Percentiles rank a stretch among this genome's conserved stretches.
These are phyloP conservation scores for Hyperoodon ampullatus DNA, from an alignment of 2,113 vertebrate species.

Conservation along the genomic window DNA sequence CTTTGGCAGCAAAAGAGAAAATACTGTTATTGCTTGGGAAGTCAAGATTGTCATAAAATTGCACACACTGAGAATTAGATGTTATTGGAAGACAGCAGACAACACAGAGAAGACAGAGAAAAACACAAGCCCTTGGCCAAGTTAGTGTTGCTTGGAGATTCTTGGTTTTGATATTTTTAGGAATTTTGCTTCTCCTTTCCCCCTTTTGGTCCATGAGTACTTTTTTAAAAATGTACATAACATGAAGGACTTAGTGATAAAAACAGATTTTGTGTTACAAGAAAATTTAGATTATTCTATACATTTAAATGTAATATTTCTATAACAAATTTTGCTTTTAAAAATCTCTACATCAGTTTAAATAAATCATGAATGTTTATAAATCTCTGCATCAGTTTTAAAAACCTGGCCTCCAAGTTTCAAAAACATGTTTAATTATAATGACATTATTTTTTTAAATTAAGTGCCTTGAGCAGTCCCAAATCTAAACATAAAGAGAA, in stretches of 20 bases:
- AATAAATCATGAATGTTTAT: neutral
- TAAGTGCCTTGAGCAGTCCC: neutral
- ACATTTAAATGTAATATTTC: neutral
- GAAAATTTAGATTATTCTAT: neutral
- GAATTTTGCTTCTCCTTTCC: neutral
- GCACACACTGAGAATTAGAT: neutral
- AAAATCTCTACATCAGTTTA: neutral
- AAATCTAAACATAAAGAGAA: neutral
- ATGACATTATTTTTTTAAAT: neutral
- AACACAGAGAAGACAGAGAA: neutral
- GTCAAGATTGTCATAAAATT: neutral
- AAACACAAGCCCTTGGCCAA: neutral
- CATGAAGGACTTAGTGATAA: neutral
- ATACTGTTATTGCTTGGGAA: neutral
- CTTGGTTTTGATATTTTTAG: neutral
- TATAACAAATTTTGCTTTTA: neutral
- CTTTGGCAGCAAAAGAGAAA: conserved; percentile 73
- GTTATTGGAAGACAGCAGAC: neutral
- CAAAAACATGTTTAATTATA: neutral
- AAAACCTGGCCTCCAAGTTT: neutral
- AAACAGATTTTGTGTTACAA: neutral
- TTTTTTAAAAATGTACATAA: neutral
- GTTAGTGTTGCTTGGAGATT: neutral
- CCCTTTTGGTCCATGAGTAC: neutral
- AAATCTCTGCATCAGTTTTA: conserved; percentile 10